Evolutionary conservation across 2,113 vertebrate species (phyloP), one percentile per base, ranked within the genome.

Genomic region (Butorides virescens): DNA sequence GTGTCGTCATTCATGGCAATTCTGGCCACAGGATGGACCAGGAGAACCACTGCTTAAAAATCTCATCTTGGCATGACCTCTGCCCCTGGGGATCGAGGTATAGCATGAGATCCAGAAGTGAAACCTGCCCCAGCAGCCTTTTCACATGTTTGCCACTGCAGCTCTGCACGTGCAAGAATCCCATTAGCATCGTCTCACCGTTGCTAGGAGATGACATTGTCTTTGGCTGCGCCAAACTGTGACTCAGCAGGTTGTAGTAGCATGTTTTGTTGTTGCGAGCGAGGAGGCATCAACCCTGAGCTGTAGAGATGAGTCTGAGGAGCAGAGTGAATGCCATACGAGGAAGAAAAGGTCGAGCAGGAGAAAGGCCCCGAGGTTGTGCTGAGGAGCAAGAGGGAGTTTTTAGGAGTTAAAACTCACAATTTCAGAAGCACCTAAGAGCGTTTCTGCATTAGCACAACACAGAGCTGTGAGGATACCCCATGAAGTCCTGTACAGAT

Each of bases 191-290:
- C 30, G 0, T 82, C 73, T 91, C 76, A 23, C 47, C 0, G 67
- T 89, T 93, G 76, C 83, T 50, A 47, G 80, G 80, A 82, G 91
- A 68, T 93, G 62, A 7, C 66, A 42, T 83, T 62, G 85, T 88
- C 94, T 74, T 68, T 5, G 26, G 37, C 81, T 95, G 91, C 26
- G 50, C 93, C 93, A 92, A 72, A 46, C 1, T 0, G 13, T 94
- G 91, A 90, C 92, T 96, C 93, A 96, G 95, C 87, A 84, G 77
- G 80, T 65, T 90, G 79, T 91, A 79, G 84, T 12, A 61, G 34
- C 44, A 34, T 53, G 62, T 95, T 95, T 81, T 63, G 79, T 49
- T 75, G 37, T 78, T 74, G 44, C 1, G 32, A 63, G 47, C 79
- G 52, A 65, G 56, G 16, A 89, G 68, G 44, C 26, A 86, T 26